Conservation (phyloP, 2,888 invertebrate genomes). For the Agapostemon virescens region DNA sequence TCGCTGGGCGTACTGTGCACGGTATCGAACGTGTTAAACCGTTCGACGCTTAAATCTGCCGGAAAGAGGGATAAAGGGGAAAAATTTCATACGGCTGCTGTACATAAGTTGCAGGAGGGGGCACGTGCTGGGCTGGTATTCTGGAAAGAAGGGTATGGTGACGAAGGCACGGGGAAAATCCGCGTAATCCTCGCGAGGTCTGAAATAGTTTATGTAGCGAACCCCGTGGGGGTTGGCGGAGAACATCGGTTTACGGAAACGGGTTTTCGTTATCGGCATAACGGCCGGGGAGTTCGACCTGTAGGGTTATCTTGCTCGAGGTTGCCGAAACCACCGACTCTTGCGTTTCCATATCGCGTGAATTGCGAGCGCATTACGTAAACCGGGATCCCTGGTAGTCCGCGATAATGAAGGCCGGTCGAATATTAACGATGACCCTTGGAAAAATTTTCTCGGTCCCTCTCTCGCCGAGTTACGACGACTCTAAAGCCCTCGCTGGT, state of each 20-base stretch:
- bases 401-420: slow-evolving; percentile 34
- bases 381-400: slow-evolving; percentile 13
- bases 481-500: neutral
- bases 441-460: neutral
- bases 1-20: neutral
- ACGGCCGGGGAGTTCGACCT: slow-evolving; percentile 63
- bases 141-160: neutral
- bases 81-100: slow-evolving; percentile 16
- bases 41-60: slow-evolving; percentile 6
- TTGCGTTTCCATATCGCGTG: slow-evolving; percentile 37
- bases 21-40: slow-evolving; percentile 7
- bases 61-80: slow-evolving; percentile 16
- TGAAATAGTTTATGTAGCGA: slow-evolving; percentile 68
- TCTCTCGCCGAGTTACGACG: neutral
- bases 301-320: slow-evolving; percentile 67
- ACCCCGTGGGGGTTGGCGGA: slow-evolving; percentile 52
- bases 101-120: neutral
- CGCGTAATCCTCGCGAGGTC: slow-evolving; percentile 68
- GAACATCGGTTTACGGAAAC: slow-evolving; percentile 68
- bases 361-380: slow-evolving; percentile 30
- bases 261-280: slow-evolving; percentile 70
- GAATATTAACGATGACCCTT: neutral
- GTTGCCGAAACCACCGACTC: slow-evolving; percentile 41
- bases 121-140: neutral
- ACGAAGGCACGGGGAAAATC: slow-evolving; percentile 56